Evolutionary conservation across 2,797 vertebrate genomes (phyloP).

Genomic region (Hippoglossus hippoglossus): DNA sequence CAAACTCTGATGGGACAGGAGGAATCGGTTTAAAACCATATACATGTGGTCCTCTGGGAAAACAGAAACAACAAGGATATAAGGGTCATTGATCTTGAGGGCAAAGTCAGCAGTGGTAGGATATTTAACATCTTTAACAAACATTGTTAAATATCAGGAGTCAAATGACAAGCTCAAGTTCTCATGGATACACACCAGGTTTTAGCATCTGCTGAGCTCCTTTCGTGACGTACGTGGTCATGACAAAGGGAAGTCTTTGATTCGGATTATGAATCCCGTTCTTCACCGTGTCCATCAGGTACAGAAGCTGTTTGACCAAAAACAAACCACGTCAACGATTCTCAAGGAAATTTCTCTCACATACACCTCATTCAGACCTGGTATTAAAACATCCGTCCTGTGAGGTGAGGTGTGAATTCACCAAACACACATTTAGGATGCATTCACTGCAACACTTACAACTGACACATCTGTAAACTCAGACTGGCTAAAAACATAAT

Average conservation of each 20-base stretch:
- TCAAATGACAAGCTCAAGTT: neutral
- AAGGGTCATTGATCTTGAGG: neutral
- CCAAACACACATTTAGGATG: no score
- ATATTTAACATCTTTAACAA: constrained; percentile 5
- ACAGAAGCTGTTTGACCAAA: constrained; percentile 85
- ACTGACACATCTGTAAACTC: no score
- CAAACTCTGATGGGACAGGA: constrained; percentile 92
- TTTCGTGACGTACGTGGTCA: constrained; percentile 88
- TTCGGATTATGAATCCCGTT: constrained; percentile 89
- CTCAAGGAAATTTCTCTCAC: neutral
- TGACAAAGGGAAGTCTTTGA: constrained; percentile 87
- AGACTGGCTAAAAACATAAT: no score
- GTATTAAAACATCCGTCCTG: no score
- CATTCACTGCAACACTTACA: no score
- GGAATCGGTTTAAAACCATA: constrained; percentile 89
- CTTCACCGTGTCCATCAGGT: constrained; percentile 91
- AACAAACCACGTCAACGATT: constrained; percentile 16
- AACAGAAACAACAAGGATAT: constrained; percentile 6
- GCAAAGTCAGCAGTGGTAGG: neutral
- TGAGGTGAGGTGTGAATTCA: no score
- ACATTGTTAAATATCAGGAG: neutral
- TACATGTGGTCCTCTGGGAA: constrained; percentile 96
- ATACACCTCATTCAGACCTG: neutral
- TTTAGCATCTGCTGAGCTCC: constrained; percentile 91
- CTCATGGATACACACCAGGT: constrained; percentile 85